Evolutionary conservation across 2,888 invertebrate species (phyloP), one percentile per base, ranked within the genome.

Genomic region (Yponomeuta evonymella): DNA sequence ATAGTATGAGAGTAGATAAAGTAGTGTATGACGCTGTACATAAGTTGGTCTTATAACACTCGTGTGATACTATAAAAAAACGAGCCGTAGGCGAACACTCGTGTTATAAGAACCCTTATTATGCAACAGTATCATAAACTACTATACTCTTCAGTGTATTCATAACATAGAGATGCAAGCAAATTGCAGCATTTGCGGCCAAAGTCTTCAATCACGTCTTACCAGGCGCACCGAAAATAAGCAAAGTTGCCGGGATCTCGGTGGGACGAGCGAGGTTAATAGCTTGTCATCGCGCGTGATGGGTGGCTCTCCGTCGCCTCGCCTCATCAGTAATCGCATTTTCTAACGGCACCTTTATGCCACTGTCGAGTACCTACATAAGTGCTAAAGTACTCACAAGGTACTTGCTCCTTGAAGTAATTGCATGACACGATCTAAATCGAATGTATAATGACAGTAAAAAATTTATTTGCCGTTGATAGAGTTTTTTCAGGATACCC

Each of bases 221-320:
- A 69, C 51, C 43, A 62, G 70, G 62, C 63, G 62, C 62, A 70
- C 70, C 80, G 80, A 83, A 87, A 88, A 87, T 87, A 84, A 88
- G 84, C 75, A 74, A 77, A 79, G 84, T 85, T 86, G 87, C 86
- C 86, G 86, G 83, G 82, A 81, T 79, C 67, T 66, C 66, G 82
- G 51, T 15, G 81, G 83, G 83, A 81, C 81, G 83, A 79, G 78
- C 78, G 80, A 84, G 85, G 88, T 89, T 90, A 90, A 91, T 90
- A 85, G 89, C 84, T 83, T 91, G 90, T 90, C 90, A 90, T 87
- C 83, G 83, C 78, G 78, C 79, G 85, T 88, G 90, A 90, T 89
- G 85, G 87, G 87, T 87, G 81, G 87, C 80, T 84, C 82, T 79
- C 80, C 82, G 81, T 83, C 83, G 84, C 83, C 77, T 48, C 64